phyloP scores from a whole-genome alignment of 2,113 vertebrate genomes.

The Spermophilus dauricus region DNA sequence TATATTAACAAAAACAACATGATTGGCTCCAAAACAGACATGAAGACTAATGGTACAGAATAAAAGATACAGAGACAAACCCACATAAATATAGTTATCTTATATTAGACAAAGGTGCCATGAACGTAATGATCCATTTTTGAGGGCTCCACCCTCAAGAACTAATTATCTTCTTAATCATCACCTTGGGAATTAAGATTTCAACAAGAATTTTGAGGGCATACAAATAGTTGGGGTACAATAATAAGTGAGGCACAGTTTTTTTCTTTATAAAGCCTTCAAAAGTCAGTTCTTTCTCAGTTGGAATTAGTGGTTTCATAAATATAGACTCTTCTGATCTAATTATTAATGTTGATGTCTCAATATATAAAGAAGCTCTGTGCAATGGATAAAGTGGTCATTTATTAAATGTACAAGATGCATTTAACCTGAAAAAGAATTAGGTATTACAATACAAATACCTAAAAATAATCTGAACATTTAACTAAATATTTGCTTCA shows the following conservation, averaged over 20 bases:
- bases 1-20: too few species aligned
- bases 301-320: slow-evolving; percentile 24
- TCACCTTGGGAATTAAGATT: background rate
- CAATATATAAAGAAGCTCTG: background rate
- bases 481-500: slow-evolving; percentile 13
- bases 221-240: background rate
- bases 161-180: background rate
- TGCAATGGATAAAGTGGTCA: background rate
- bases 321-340: background rate
- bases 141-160: background rate
- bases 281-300: background rate
- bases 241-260: background rate
- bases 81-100: too few species aligned
- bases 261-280: background rate
- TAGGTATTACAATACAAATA: background rate
- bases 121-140: background rate
- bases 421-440: slow-evolving; percentile 5
- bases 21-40: too few species aligned
- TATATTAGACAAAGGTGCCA: too few species aligned
- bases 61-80: too few species aligned
- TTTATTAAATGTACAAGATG: background rate
- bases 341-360: slow-evolving; percentile 17
- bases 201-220: background rate
- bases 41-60: too few species aligned
- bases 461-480: background rate